These are phyloP conservation scores for Marisa cornuarietis DNA, from an alignment of 1,140 invertebrate genomes.

Conservation along the genomic window DNA sequence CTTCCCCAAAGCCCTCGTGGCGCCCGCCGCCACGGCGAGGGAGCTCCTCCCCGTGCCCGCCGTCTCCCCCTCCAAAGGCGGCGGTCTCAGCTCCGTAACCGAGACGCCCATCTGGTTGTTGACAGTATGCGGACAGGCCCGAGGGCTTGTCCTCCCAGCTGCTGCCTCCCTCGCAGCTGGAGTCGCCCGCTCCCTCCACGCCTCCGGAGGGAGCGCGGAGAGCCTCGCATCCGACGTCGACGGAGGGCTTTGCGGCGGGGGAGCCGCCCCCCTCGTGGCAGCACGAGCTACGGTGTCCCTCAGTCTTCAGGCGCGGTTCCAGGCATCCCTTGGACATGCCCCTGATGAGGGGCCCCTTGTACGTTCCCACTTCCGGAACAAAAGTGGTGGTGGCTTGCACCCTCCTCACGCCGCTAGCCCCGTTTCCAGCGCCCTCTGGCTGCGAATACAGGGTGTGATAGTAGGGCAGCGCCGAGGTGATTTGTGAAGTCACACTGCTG, in stretches of 20 bases:
- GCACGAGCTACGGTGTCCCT: not conserved
- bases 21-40: too few relatives aligned
- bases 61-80: not conserved
- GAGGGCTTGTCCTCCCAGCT: conserved; percentile 3
- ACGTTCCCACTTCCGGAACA: conserved; percentile 46
- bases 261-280: conserved; percentile 4
- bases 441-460: conserved; percentile 51
- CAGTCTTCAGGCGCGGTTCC: not conserved
- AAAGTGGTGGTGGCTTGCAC: conserved; percentile 48
- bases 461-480: conserved; percentile 39
- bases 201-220: not conserved
- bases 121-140: not conserved
- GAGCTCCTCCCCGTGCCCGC: not conserved
- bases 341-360: conserved; percentile 34
- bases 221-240: not conserved
- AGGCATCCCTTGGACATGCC: conserved; percentile 25
- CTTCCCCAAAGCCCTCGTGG: too few relatives aligned
- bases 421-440: conserved; percentile 23
- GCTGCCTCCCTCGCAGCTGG: not conserved
- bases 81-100: not conserved
- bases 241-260: not conserved
- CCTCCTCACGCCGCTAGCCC: conserved; percentile 32
- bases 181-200: not conserved
- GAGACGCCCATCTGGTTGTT: not conserved
- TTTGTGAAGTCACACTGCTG: conserved; percentile 8